Conservation (phyloP, 2,888 invertebrate species). For the Saturnia japonica region DNA sequence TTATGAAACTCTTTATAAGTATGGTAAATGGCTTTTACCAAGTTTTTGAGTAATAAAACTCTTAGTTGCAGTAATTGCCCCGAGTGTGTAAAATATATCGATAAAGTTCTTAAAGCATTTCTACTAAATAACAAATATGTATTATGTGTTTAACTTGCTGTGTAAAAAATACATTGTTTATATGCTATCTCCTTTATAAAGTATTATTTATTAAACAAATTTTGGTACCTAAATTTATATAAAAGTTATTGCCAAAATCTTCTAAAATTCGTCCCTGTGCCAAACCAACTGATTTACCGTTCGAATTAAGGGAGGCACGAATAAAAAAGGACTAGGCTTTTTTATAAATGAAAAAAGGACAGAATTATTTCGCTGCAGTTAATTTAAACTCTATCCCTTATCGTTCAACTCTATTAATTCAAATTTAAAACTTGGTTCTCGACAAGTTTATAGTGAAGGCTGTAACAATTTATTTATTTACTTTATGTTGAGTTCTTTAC, state of each 20-base stretch:
- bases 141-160: no score
- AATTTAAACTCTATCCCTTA: constrained; percentile 36
- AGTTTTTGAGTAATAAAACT: no score
- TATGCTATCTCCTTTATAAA: no score
- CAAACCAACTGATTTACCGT: constrained; percentile 23
- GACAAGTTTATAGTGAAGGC: background rate
- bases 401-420: constrained; percentile 35
- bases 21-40: no score
- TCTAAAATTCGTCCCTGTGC: background rate
- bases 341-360: constrained; percentile 7
- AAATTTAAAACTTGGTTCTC: constrained; percentile 4
- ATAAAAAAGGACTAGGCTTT: constrained; percentile 19
- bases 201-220: no score
- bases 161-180: no score
- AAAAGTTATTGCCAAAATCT: background rate
- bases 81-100: no score
- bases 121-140: no score
- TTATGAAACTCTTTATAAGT: no score
- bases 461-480: background rate
- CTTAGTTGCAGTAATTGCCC: no score
- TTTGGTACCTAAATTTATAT: no score
- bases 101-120: no score
- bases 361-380: constrained; percentile 31
- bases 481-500: background rate
- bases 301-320: constrained; percentile 20